Evolutionary conservation across 1,140 invertebrate species (phyloP).

Genomic region (Magallana gigas): DNA sequence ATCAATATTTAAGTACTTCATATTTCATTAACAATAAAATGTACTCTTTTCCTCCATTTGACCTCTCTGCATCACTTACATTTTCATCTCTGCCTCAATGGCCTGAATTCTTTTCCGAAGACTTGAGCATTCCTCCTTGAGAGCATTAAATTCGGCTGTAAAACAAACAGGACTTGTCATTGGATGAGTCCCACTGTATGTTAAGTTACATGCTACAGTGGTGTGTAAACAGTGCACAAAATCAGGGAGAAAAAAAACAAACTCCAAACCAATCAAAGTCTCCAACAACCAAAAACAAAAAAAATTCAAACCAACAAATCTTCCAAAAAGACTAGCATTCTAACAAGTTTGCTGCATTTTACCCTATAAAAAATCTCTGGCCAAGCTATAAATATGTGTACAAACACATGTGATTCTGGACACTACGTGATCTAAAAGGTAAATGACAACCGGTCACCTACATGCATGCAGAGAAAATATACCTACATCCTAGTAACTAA

Average conservation of each 20-base stretch:
- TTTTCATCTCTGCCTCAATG: constrained; percentile 78
- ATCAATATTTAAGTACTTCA: no score
- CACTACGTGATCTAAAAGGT: neutral
- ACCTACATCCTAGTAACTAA: neutral
- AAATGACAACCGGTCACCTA: neutral
- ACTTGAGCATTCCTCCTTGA: constrained; percentile 77
- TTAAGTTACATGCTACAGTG: neutral
- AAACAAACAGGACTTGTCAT: neutral
- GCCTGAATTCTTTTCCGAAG: constrained; percentile 75
- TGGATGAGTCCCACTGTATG: neutral
- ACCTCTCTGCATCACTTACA: constrained; percentile 68
- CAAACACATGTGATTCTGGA: neutral
- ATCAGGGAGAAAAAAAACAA: neutral
- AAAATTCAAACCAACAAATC: neutral
- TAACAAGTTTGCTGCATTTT: neutral
- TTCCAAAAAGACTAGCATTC: constrained; percentile 1
- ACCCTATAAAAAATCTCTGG: neutral
- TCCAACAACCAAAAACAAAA: neutral
- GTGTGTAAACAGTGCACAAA: neutral
- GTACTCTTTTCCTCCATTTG: no score
- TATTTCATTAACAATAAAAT: no score
- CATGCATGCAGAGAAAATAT: neutral
- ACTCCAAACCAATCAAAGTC: neutral
- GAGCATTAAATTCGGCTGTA: constrained; percentile 58
- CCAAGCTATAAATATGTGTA: neutral